A percentile compares a stretch with the other conserved stretches of the same genome.
phyloP scores from a whole-genome alignment of 2,797 vertebrate species.

The Hephaestus fuliginosus region DNA sequence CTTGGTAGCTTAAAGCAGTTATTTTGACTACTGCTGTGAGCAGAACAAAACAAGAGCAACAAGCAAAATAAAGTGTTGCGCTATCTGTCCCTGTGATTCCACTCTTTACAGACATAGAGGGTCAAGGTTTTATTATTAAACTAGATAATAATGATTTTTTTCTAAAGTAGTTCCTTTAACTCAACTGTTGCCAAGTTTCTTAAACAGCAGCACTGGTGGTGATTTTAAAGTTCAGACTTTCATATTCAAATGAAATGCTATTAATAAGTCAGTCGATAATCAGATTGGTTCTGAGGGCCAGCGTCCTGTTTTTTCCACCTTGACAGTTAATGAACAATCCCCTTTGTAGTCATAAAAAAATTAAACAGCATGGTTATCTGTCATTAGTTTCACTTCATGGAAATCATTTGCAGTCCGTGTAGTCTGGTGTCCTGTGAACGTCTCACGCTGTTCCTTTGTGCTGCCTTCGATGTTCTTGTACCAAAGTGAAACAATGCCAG shows the following conservation, averaged over 20 bases:
- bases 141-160: background rate
- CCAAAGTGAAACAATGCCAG: background rate
- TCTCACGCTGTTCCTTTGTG: background rate
- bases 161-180: background rate
- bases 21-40: conserved; percentile 27
- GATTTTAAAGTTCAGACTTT: background rate
- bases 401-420: background rate
- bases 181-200: background rate
- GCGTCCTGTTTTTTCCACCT: background rate
- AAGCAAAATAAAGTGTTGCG: background rate
- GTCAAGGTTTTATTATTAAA: background rate
- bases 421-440: background rate
- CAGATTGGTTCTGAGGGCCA: background rate
- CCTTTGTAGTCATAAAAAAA: background rate
- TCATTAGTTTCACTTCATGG: background rate
- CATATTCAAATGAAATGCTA: background rate
- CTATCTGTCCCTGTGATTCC: conserved; percentile 6
- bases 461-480: conserved; percentile 27
- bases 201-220: background rate
- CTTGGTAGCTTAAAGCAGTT: conserved; percentile 3
- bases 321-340: background rate
- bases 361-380: background rate
- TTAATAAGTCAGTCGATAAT: background rate
- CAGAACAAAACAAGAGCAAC: conserved; percentile 19
- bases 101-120: background rate